phyloP scores from a whole-genome alignment of 2,888 invertebrate species.

The Sylvicola cinctus region DNA sequence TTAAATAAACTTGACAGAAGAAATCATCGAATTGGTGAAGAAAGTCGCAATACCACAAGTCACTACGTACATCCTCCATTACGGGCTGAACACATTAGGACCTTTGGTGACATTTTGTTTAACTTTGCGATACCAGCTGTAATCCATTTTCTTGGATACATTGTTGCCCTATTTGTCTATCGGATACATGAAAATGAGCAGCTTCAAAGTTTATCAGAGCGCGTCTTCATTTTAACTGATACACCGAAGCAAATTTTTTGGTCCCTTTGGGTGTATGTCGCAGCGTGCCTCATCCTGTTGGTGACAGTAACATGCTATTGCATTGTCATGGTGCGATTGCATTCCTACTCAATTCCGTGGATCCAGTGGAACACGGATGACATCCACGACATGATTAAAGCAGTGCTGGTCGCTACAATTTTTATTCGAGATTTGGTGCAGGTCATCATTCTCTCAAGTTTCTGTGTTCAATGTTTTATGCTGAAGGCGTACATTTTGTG shows the following conservation, averaged over 20 bases:
- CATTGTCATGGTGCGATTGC: slow-evolving; percentile 3
- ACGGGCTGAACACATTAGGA: too few relatives aligned
- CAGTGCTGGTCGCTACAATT: slow-evolving; percentile 43
- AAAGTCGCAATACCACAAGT: too few relatives aligned
- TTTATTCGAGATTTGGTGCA: slow-evolving; percentile 63
- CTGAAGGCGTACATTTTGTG: slow-evolving; percentile 53
- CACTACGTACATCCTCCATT: too few relatives aligned
- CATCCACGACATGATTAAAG: slow-evolving; percentile 24
- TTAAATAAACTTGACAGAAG: too few relatives aligned
- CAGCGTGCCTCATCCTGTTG: slow-evolving; percentile 48
- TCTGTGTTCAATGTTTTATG: slow-evolving; percentile 62
- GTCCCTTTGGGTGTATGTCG: slow-evolving; percentile 51
- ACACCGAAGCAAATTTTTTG: slow-evolving; percentile 48
- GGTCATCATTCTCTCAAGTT: slow-evolving; percentile 62
- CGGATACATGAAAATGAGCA: slow-evolving; percentile 63
- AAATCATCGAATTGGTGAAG: too few relatives aligned
- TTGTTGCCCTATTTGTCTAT: slow-evolving; percentile 52
- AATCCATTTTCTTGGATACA: slow-evolving; percentile 44
- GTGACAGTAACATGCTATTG: slow-evolving; percentile 12
- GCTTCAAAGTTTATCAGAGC: slow-evolving; percentile 61
- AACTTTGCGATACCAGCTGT: not conserved
- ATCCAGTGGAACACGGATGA: slow-evolving; percentile 4
- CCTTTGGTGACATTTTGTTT: too few relatives aligned
- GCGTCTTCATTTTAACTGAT: slow-evolving; percentile 50
- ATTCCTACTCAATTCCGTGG: slow-evolving; percentile 3